Conservation (phyloP, 2,888 invertebrate species). For the Eupelmus urozonus region DNA sequence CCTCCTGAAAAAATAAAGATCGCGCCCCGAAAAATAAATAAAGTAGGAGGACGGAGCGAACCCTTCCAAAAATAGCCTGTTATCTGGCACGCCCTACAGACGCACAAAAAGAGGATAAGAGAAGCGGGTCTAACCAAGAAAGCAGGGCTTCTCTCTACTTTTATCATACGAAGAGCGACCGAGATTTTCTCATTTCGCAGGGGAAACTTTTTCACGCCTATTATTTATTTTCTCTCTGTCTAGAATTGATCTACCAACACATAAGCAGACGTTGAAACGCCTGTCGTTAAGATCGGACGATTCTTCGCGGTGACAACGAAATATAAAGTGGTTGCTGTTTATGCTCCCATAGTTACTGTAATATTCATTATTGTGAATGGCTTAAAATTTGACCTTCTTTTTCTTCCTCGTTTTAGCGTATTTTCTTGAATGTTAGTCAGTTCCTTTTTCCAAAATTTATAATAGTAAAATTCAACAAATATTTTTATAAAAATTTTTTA, state of each 20-base stretch:
- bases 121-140: not conserved
- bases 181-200: conserved; percentile 43
- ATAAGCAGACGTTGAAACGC: too few relatives aligned
- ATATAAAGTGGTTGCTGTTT: not conserved
- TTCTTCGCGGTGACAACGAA: not conserved
- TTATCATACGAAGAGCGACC: not conserved
- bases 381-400: conserved; percentile 23
- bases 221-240: conserved; percentile 60
- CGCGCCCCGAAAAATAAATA: not conserved
- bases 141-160: too few relatives aligned
- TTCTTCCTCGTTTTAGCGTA: not conserved
- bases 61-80: conserved; percentile 23
- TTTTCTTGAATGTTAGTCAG: not conserved
- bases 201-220: conserved; percentile 57
- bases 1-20: not conserved
- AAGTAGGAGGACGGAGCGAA: not conserved
- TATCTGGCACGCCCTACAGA: not conserved
- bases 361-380: not conserved
- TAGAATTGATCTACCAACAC: not conserved
- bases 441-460: not conserved
- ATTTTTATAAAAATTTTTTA: too few relatives aligned
- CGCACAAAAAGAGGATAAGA: not conserved
- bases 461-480: too few relatives aligned
- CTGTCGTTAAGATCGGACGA: too few relatives aligned
- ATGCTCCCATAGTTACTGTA: not conserved